Base-by-base conservation (phyloP, 2,797 vertebrate genomes). In the Lithobates sylvaticus region DNA sequence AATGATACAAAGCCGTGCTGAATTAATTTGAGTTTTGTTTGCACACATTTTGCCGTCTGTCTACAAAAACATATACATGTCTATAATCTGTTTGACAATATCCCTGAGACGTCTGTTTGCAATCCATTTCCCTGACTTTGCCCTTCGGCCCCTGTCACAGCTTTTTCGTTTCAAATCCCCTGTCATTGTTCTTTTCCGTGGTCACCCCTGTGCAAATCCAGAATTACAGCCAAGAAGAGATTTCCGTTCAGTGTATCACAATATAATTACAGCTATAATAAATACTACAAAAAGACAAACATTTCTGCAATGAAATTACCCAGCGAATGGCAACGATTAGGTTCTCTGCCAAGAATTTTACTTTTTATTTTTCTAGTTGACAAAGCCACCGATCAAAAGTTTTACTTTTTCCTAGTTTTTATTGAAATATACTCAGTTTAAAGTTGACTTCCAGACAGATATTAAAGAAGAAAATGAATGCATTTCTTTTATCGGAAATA, bases 11-110 rank as follows among this genome's bases (percentile, higher is more conserved):
- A 86, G 18, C 71, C 58, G 32, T 76, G 73, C 39, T 76, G 73
- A 82, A 76, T 71, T 76, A 42, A 86, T 82, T 75, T 70, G 79
- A 71, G 50, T 81, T 81, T 76, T 86, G 74, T 86, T 83, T 78
- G 80, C 80, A 29, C 68, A 72, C 54, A 86, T 81, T 81, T 86
- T 44, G n/a, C 79, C 76, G 9, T 82, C 73, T 71, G 78, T 82
- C 73, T 76, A 26, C 47, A 29, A 76, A 76, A 70, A 70, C 32
- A 86, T 82, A 76, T 77, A 86, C 67, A 81, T 77, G 85, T 82
- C 85, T 72, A 23, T 82, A 86, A 86, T 86, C 80, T 86, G 84
- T 86, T 83, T 86, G 85, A 86, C 85, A 86, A 86, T 78, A 83
- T 83, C 67, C 26, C n/a, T 65, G 42, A 70, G 61, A 50, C 29